Base-by-base conservation (phyloP, 2,797 vertebrate species). In the Molothrus ater region DNA sequence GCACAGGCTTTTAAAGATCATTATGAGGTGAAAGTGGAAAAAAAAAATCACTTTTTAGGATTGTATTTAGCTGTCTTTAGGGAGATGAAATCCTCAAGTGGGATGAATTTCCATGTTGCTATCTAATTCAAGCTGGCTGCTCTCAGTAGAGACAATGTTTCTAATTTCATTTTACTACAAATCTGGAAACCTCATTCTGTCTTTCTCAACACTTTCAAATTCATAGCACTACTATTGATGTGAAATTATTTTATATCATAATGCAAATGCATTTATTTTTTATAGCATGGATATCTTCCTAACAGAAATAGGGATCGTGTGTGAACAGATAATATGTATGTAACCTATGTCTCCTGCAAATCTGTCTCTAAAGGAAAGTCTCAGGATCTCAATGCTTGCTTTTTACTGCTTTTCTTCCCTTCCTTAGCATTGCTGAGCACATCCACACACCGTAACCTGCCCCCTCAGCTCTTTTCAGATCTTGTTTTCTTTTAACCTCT, bases 401-500 rank as follows among this genome's bases (percentile, higher is more conserved):
- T 75, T 65, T 60, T 20, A 29, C 29, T 48, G 34, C 12, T 74
- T 84, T 93, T 72, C 59, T 79, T 81, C 43, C 51, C 11, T 43
- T 40, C 9, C 25, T 76, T 47, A 53, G 6, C 7, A 13, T 13
- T 54, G 38, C 69, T 83, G 61, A 45, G n/a, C 24, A 40, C 68
- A 79, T 25, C 28, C 25, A 6, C 20, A 34, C 22, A 53, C 65
- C 4, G 1, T 19, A 70, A 18, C 56, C 71, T 75, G 17, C 56
- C 48, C 32, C 12, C 28, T 29, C 7, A 2, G 38, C 43, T 90
- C 69, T 86, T 90, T 71, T 47, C 45, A 75, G 66, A 65, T 74
- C 65, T 80, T 83, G 28, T 79, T 84, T 93, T 90, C 56, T 59
- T 88, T 69, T 79, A 88, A 81, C 22, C 22, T 72, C 66, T 82